Evolutionary conservation across 1,140 invertebrate species (phyloP), one percentile per base, ranked within the genome.

Genomic region (Drosophila elegans): DNA sequence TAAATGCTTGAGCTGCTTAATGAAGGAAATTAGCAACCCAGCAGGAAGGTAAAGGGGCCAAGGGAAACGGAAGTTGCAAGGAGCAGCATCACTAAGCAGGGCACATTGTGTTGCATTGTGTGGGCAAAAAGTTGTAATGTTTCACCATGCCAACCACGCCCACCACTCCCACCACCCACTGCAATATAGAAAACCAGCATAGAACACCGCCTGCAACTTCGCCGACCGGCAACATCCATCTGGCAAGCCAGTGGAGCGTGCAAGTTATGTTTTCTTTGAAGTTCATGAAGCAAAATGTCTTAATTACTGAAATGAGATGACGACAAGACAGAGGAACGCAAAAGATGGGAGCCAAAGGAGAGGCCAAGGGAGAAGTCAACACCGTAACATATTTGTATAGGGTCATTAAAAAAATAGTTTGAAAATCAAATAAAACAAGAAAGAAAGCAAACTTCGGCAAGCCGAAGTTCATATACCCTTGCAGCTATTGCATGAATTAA

Each of bases 271-370:
- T 75, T 78, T 67, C 74, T 86, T 85, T 81, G 74, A 86, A 88
- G 83, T 86, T 72, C 59, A 82, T 64, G 61, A 88, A 86, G 82
- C 74, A 85, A 85, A 85, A 86, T 85, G 74, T 86, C 82, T 86
- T 86, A 88, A 86, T 85, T 86, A 75, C 82, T 52, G 51, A 81
- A 86, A 85, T 85, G 66, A 62, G 66, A 74, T 67, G 74, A 71
- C 54, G 74, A 42, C 48, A 46, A 42, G 66, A 64, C 64, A 53
- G 46, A 45, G 9, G 16, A 25, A 44, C 12, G 11, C 32, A 49
- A 13, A 27, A 27, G 7, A 6, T 12, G 5, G 21, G n/a, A 34
- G 29, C 32, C 13, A 7, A 36, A 3, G 29, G 16, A 2, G 27
- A 46, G 27, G 29, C 13, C 13, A 11, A 51, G 6, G 32, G 36